A percentile compares a stretch with the other conserved stretches of the same genome.
phyloP scores from a whole-genome alignment of 2,113 vertebrate species.

The Lontra canadensis region DNA sequence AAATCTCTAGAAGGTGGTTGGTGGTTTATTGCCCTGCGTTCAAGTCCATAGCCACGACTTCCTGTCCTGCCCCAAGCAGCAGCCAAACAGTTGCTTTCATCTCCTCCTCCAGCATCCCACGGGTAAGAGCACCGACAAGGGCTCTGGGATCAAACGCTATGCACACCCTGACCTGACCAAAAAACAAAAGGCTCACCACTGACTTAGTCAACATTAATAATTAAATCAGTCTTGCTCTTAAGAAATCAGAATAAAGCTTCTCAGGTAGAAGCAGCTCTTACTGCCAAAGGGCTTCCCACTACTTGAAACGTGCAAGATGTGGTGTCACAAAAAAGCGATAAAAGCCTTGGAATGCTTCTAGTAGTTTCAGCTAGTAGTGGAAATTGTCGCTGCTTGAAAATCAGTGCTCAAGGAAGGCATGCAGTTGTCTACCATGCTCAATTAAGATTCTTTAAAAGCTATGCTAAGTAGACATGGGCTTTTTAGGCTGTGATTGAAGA shows the following conservation, averaged over 20 bases:
- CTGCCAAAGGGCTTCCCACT: not conserved
- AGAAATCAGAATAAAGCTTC: slow-evolving; percentile 48
- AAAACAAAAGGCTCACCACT: not conserved
- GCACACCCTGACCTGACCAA: not conserved
- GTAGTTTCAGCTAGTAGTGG: not conserved
- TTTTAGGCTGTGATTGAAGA: not conserved
- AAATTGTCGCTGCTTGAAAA: slow-evolving; percentile 13
- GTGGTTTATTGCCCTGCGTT: not conserved
- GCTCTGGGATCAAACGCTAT: not conserved
- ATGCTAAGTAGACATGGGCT: not conserved
- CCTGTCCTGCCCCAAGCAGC: not conserved
- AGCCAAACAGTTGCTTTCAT: not conserved
- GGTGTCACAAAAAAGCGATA: not conserved
- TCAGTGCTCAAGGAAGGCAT: not conserved
- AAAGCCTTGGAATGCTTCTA: not conserved
- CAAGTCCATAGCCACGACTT: not conserved
- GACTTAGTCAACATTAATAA: not conserved
- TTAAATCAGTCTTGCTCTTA: not conserved
- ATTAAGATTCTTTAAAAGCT: not conserved
- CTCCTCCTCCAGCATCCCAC: not conserved
- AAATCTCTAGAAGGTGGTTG: slow-evolving; percentile 36
- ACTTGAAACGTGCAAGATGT: not conserved
- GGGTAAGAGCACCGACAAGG: not conserved
- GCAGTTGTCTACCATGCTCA: not conserved
- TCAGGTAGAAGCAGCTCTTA: not conserved